These are phyloP conservation scores for Andrena flavipes DNA, from an alignment of 2,888 invertebrate species.

Conservation along the genomic window DNA sequence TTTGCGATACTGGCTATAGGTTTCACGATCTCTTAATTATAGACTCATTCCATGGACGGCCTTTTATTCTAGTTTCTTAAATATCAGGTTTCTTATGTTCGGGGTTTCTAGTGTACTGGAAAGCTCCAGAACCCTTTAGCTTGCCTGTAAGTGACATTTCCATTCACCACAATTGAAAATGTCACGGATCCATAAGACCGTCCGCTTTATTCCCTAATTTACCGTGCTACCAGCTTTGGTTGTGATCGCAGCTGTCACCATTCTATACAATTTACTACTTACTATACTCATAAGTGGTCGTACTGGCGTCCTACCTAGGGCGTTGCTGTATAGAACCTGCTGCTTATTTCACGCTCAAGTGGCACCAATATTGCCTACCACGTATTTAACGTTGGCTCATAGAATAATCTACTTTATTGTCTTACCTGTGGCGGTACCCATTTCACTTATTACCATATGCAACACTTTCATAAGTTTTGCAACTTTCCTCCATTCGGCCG, in stretches of 20 bases:
- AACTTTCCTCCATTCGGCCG: not conserved
- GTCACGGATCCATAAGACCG: not conserved
- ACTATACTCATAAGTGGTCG: conserved; percentile 8
- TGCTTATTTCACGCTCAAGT: not conserved
- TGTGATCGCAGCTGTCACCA: conserved; percentile 18
- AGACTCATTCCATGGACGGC: not conserved
- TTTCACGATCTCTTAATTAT: not conserved
- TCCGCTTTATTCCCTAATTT: conserved; percentile 17
- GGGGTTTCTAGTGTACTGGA: not conserved
- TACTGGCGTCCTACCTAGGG: not conserved
- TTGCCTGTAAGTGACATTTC: conserved; percentile 4
- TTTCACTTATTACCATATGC: conserved; percentile 1
- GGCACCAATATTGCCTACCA: not conserved
- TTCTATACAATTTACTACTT: conserved; percentile 20
- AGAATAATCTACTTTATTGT: not conserved
- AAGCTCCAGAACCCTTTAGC: not conserved
- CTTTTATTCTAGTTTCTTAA: not conserved
- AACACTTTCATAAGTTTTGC: not conserved
- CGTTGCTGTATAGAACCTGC: conserved; percentile 2
- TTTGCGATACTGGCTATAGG: not conserved
- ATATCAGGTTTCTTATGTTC: not conserved
- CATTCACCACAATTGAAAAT: not conserved
- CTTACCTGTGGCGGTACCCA: not conserved
- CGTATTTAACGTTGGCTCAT: not conserved
- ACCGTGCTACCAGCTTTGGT: not conserved